Base-by-base conservation (phyloP, 1,140 invertebrate genomes). In the Schmidtea mediterranea region DNA sequence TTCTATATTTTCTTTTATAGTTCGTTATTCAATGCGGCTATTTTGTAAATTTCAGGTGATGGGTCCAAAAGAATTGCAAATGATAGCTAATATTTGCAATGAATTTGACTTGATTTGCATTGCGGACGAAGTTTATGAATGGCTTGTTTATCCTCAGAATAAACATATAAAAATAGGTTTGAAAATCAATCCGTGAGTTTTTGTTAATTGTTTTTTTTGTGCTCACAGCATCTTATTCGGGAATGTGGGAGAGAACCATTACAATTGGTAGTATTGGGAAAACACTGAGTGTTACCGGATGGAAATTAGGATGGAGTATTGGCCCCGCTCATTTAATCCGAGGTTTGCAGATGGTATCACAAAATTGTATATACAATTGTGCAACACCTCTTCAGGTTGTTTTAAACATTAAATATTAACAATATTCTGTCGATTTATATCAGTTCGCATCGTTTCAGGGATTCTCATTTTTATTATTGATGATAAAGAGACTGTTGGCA, bases 111-210 rank as follows among this genome's bases (percentile, higher is more conserved):
- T 79, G 5, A 65, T 95, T 5, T 84, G 82, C 49, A 68, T 97
- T 18, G 77, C 82, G 6, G 89, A 97, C 68, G 90, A 97, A 66
- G 90, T 98, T 1, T 98, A 97, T 55, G 89, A 98, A 66, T 94
- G 84, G 81, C 74, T 97, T 55, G 77, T 84, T 16, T 95, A 81
- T 59, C 73, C 79, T 58, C 77, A 77, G 1, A 69, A 74, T 39
- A 71, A 83, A 60, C 26, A 21, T 16, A 6, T 21, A 40, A 40
- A 16, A n/a, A 21, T 21, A 6, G 5, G 8, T 15, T 8, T 3
- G 38, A 48, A 23, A 48, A 41, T n/a, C 16, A 6, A 16, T 5
- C 16, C 6, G n/a, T n/a, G n/a, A n/a, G n/a, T 48, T 48, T 32
- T 48, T n/a, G 19, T 13, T 13, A 43, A 15, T 23, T 12, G 41